phyloP scores from a whole-genome alignment of 2,113 vertebrate species.

The Morone chrysops region DNA sequence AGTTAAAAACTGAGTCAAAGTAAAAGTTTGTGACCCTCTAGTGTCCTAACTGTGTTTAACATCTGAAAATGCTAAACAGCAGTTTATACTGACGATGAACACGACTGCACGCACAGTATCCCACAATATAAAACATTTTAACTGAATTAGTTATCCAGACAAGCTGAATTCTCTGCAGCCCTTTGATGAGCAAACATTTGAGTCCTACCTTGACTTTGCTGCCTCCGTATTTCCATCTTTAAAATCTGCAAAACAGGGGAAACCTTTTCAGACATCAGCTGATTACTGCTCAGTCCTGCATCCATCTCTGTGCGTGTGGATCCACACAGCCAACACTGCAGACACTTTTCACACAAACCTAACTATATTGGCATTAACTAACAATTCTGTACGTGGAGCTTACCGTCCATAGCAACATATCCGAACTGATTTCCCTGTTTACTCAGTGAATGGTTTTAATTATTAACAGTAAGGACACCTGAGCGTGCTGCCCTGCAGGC shows the following conservation, averaged over 20 bases:
- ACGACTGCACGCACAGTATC: too few relatives aligned
- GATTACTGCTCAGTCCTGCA: neutral
- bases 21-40: neutral
- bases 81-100: too few relatives aligned
- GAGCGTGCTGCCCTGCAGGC: conserved; percentile 52
- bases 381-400: conserved; percentile 23
- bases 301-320: neutral
- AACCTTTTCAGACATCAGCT: conserved; percentile 30
- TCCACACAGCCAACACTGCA: neutral
- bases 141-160: neutral
- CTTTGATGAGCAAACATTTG: neutral
- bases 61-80: neutral
- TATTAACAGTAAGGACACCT: conserved; percentile 79
- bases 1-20: neutral
- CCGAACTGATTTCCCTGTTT: conserved; percentile 78
- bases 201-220: conserved; percentile 69
- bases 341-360: neutral
- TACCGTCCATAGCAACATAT: conserved; percentile 82
- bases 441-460: conserved; percentile 73
- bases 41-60: neutral
- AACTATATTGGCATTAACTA: neutral
- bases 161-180: neutral
- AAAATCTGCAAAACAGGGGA: conserved; percentile 64
- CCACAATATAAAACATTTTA: too few relatives aligned
- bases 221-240: conserved; percentile 62